Evolutionary conservation across 2,888 invertebrate species (phyloP).

Genomic region (Rhamnusium bicolor): DNA sequence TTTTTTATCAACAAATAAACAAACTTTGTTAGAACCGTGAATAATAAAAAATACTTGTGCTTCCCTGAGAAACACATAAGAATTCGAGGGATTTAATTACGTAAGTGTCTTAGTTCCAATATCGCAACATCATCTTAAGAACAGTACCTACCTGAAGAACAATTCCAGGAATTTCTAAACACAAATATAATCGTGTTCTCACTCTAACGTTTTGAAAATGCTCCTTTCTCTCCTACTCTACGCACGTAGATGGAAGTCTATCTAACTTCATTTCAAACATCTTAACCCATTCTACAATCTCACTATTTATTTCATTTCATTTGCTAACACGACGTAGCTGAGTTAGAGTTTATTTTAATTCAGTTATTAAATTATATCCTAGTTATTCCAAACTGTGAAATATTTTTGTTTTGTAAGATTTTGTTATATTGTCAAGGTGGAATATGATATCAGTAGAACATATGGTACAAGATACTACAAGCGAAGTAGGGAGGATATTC

Average conservation of each 20-base stretch:
- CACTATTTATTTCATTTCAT: neutral
- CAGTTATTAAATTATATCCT: neutral
- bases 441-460: neutral
- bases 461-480: slow-evolving; percentile 22
- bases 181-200: neutral
- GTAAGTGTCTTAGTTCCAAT: no score
- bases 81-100: neutral
- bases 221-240: neutral
- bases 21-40: no score
- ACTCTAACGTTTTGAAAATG: neutral
- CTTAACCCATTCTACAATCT: neutral
- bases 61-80: neutral
- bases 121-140: neutral
- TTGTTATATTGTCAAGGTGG: neutral
- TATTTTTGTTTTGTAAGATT: no score
- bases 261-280: slow-evolving; percentile 10
- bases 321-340: neutral
- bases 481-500: slow-evolving; percentile 38
- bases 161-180: neutral
- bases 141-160: neutral
- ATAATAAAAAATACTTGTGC: neutral
- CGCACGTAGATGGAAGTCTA: neutral
- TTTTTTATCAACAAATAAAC: no score
- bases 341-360: neutral
- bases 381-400: neutral